Conservation (phyloP, 2,113 vertebrate species). For the Eudyptes chrysolophus region DNA sequence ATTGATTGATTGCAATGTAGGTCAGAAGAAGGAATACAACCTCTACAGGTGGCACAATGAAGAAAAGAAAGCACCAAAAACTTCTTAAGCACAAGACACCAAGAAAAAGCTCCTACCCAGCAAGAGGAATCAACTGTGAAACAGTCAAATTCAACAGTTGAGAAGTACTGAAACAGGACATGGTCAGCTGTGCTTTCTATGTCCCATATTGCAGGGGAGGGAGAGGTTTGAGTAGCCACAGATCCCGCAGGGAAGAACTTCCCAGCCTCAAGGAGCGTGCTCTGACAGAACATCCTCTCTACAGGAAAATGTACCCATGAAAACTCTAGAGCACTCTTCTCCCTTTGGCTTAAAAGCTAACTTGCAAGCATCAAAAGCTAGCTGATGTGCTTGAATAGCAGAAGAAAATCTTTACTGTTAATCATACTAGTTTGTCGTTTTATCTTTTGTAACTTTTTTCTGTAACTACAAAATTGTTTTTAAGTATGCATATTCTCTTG, state of each 20-base stretch:
- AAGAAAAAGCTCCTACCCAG: not conserved
- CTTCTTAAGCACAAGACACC: not conserved
- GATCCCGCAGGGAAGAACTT: not conserved
- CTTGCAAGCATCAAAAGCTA: not conserved
- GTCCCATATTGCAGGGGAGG: not conserved
- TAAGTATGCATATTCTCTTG: not conserved
- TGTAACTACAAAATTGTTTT: not conserved
- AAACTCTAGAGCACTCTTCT: not conserved
- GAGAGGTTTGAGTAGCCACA: not conserved
- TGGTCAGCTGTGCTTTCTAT: not conserved
- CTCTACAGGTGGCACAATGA: not conserved
- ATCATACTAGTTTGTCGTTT: not conserved
- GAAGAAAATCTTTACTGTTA: not conserved
- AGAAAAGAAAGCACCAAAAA: not conserved
- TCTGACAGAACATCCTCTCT: not conserved
- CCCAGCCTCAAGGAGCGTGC: accelerated
- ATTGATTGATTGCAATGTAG: not conserved
- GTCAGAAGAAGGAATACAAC: not conserved
- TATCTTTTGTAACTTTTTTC: not conserved
- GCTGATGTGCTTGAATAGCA: not conserved
- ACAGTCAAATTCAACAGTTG: not conserved
- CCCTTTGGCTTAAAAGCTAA: not conserved
- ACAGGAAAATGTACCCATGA: not conserved
- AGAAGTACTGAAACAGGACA: not conserved
- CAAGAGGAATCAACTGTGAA: not conserved